Evolutionary conservation across 2,113 vertebrate species (phyloP), one percentile per base, ranked within the genome.

Genomic region (Barbus barbus): DNA sequence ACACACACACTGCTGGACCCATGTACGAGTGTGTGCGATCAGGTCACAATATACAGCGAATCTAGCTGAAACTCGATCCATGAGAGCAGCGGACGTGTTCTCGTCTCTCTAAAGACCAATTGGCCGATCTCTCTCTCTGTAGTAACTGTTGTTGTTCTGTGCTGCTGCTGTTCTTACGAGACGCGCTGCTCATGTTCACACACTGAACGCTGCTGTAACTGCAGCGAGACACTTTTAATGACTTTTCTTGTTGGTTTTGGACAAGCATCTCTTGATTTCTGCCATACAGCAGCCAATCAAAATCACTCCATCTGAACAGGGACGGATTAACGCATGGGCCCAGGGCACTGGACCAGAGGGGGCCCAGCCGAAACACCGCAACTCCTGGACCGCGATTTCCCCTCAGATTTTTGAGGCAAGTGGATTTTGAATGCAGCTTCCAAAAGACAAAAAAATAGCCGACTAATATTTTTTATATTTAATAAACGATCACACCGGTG

Each of bases 231-330:
- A 36, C 31, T 22, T 63, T 61, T 63, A 63, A 63, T 14, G 26
- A 13, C 26, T 63, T 69, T 67, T 36, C 65, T 69, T 69, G 31
- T 69, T 69, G 65, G 31, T 69, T 69, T 69, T 69, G 65, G 65
- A 69, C 65, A 69, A 69, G 65, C 8, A 36, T 22, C 1, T 69
- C 65, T 22, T 9, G 31, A 20, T 69, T 22, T 69, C 31, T 67
- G 31, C 31, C 58, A 26, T 13, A 26, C n/a, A 13, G 58, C n/a
- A 5, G 58, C 58, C 18, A 67, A 67, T 67, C 65, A 22, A 36
- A 69, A 69, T 33, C 18, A 22, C 28, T 65, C 26, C 63, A 36
- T 69, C 28, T 22, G 28, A 6, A 28, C 14, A n/a, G n/a, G n/a
- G n/a, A 3, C 9, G 14, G 16, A 14, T 28, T n/a, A n/a, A n/a